Percentiles rank a stretch among this genome's conserved stretches.
These are phyloP conservation scores for Leucoraja ocellata DNA, from an alignment of 2,797 vertebrate species.

Conservation along the genomic window DNA sequence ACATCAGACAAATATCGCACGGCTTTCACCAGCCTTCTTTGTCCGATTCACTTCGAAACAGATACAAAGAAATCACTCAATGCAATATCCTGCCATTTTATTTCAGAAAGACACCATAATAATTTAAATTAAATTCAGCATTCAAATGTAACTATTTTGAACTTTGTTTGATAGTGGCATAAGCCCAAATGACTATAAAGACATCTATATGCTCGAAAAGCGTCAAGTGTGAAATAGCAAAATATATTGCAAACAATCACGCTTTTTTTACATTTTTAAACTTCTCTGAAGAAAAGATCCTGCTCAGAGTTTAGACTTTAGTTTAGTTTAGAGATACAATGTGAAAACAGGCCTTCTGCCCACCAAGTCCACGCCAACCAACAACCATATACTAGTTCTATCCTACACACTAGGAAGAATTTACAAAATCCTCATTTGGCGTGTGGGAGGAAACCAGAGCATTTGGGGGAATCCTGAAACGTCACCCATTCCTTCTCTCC, in stretches of 20 bases:
- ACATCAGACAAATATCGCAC: neutral
- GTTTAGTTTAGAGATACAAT: no score
- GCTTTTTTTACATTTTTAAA: neutral
- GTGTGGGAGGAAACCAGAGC: no score
- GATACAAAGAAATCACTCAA: neutral
- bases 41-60: no score
- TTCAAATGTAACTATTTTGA: neutral
- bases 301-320: no score
- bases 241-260: neutral
- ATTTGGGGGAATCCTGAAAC: no score
- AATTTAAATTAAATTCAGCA: neutral
- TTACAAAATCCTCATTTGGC: no score
- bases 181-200: neutral
- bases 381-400: no score
- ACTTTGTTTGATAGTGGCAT: neutral
- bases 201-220: neutral
- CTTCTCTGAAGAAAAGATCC: neutral
- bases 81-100: neutral
- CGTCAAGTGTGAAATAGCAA: neutral
- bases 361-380: no score
- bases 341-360: no score
- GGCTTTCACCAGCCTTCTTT: no score
- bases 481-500: no score
- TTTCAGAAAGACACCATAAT: neutral
- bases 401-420: no score